These are phyloP conservation scores for Platanista minor DNA, from an alignment of 2,113 vertebrate genomes.

Conservation along the genomic window DNA sequence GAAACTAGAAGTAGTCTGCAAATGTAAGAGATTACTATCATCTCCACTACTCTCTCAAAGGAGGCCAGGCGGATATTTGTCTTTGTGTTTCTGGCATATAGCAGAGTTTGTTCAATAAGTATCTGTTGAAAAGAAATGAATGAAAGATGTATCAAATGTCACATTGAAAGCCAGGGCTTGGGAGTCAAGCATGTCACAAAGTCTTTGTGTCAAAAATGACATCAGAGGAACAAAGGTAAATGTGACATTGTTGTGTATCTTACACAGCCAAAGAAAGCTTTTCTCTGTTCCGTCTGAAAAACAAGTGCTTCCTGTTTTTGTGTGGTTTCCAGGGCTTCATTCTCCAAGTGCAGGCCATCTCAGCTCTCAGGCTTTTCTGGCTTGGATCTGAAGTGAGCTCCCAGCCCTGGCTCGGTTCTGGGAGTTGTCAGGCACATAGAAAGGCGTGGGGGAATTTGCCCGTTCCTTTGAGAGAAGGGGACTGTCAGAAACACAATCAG, in stretches of 20 bases:
- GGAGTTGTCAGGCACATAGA: slow-evolving; percentile 44
- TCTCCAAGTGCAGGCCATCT: not conserved
- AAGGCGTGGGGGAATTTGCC: slow-evolving; percentile 50
- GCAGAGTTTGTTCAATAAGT: slow-evolving; percentile 18
- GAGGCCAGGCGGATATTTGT: not conserved
- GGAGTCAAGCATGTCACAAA: slow-evolving; percentile 18
- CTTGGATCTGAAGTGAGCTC: slow-evolving; percentile 57
- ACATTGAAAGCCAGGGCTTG: not conserved
- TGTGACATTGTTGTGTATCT: not conserved
- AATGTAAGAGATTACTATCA: not conserved
- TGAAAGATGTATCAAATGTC: not conserved
- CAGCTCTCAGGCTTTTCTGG: slow-evolving; percentile 28
- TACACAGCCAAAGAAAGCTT: not conserved
- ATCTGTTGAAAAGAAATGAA: slow-evolving; percentile 2
- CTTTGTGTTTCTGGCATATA: not conserved
- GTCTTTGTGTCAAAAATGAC: slow-evolving; percentile 36
- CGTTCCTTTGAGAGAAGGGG: slow-evolving; percentile 8
- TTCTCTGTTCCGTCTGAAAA: slow-evolving; percentile 42
- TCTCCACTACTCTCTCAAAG: not conserved
- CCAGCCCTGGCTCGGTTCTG: slow-evolving; percentile 39
- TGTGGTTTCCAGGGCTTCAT: not conserved
- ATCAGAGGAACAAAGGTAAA: slow-evolving; percentile 20
- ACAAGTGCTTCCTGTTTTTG: not conserved
- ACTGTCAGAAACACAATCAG: slow-evolving; percentile 64
- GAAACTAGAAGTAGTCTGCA: not conserved